A percentile compares a stretch with the other conserved stretches of the same genome.
phyloP scores from a whole-genome alignment of 2,113 vertebrate genomes.

The Xenus cinereus region DNA sequence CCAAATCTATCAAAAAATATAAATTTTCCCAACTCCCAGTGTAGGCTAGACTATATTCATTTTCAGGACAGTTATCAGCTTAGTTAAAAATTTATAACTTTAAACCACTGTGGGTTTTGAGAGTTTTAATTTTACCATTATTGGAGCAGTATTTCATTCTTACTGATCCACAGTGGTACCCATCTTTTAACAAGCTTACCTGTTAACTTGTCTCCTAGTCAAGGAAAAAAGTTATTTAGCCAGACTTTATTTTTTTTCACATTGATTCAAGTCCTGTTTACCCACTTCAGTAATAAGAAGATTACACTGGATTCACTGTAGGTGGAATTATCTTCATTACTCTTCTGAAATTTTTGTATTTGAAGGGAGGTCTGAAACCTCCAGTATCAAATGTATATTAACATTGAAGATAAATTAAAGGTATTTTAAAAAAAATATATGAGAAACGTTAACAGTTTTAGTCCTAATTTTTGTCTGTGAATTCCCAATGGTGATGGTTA shows the following conservation, averaged over 20 bases:
- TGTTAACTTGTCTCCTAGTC: not conserved
- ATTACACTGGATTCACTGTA: not conserved
- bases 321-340: not conserved
- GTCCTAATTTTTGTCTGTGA: not conserved
- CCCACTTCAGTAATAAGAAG: not conserved
- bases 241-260: not conserved
- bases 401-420: not conserved
- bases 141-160: conserved; percentile 4
- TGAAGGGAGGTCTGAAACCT: not conserved
- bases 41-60: not conserved
- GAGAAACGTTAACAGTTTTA: not conserved
- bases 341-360: not conserved
- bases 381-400: not conserved
- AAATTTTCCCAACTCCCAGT: not conserved
- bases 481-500: not conserved
- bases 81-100: not conserved
- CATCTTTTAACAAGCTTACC: not conserved
- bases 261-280: not conserved
- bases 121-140: not conserved
- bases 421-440: not conserved
- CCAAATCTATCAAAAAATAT: not conserved
- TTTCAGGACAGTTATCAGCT: not conserved
- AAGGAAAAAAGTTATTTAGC: not conserved
- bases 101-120: not conserved
- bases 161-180: not conserved